A percentile compares a stretch with the other conserved stretches of the same genome.
phyloP scores from a whole-genome alignment of 2,888 invertebrate species.

The Cataglyphis altisquamis region DNA sequence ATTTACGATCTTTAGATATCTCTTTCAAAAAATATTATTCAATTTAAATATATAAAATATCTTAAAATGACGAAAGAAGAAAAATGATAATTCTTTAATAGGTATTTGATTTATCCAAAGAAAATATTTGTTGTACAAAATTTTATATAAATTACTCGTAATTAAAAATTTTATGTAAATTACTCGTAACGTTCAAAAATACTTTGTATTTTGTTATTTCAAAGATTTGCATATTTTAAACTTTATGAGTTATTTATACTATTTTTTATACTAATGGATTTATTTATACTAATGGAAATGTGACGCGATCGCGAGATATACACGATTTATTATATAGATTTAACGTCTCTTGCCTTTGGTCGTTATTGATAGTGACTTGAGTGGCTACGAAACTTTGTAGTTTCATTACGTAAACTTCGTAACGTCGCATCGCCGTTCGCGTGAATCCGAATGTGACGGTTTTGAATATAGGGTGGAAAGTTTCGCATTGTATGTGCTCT shows the following conservation, averaged over 20 bases:
- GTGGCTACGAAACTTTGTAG: slow-evolving; percentile 34
- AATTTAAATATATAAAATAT: neutral
- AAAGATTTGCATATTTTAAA: neutral
- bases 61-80: neutral
- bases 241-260: neutral
- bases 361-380: slow-evolving; percentile 38
- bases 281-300: slow-evolving; percentile 13
- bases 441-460: slow-evolving; percentile 54
- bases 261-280: neutral
- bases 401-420: slow-evolving; percentile 30
- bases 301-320: neutral
- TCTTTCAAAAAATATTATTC: neutral
- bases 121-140: slow-evolving; percentile 2
- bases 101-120: neutral
- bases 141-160: neutral
- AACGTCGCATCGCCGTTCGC: slow-evolving; percentile 34
- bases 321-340: slow-evolving; percentile 17
- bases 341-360: slow-evolving; percentile 23
- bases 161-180: neutral
- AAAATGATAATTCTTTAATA: neutral
- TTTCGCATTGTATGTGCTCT: slow-evolving; percentile 32
- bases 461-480: slow-evolving; percentile 50
- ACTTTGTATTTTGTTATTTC: slow-evolving; percentile 9
- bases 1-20: neutral
- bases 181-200: neutral